Conservation (phyloP, 2,113 vertebrate species). For the Apistogramma diplotaenia region DNA sequence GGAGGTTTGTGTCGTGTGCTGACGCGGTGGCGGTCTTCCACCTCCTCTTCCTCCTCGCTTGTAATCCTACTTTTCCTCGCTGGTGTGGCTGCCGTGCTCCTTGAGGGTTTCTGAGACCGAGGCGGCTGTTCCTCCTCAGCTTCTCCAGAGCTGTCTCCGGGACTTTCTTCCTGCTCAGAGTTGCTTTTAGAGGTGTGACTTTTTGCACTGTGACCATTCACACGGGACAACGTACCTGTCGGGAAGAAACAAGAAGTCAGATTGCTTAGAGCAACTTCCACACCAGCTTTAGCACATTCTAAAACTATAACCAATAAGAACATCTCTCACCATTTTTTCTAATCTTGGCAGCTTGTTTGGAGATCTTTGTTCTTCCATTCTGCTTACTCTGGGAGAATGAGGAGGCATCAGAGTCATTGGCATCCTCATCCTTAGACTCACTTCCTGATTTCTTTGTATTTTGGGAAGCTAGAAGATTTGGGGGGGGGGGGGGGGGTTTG, state of each 20-base stretch:
- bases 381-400: slow-evolving; percentile 35
- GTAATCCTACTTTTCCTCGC: slow-evolving; percentile 57
- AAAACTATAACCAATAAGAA: not conserved
- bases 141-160: slow-evolving; percentile 54
- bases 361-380: slow-evolving; percentile 49
- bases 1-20: slow-evolving; percentile 36
- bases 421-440: slow-evolving; percentile 61
- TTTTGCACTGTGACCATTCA: slow-evolving; percentile 71
- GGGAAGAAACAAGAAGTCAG: not conserved
- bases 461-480: slow-evolving; percentile 43
- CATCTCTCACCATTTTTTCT: slow-evolving; percentile 54
- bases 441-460: slow-evolving; percentile 48
- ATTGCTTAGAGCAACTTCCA: not conserved
- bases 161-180: slow-evolving; percentile 54
- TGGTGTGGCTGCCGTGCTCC: slow-evolving; percentile 41
- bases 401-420: slow-evolving; percentile 40
- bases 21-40: slow-evolving; percentile 21
- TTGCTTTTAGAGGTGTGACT: slow-evolving; percentile 43
- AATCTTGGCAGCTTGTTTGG: slow-evolving; percentile 20
- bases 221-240: slow-evolving; percentile 55
- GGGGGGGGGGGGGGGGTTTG: too few species aligned
- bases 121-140: slow-evolving; percentile 18
- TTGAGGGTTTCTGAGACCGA: slow-evolving; percentile 34
- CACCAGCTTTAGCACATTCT: not conserved
- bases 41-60: slow-evolving; percentile 63